Evolutionary conservation across 2,888 invertebrate species (phyloP).

Genomic region (Lordiphosa fenestrarum): DNA sequence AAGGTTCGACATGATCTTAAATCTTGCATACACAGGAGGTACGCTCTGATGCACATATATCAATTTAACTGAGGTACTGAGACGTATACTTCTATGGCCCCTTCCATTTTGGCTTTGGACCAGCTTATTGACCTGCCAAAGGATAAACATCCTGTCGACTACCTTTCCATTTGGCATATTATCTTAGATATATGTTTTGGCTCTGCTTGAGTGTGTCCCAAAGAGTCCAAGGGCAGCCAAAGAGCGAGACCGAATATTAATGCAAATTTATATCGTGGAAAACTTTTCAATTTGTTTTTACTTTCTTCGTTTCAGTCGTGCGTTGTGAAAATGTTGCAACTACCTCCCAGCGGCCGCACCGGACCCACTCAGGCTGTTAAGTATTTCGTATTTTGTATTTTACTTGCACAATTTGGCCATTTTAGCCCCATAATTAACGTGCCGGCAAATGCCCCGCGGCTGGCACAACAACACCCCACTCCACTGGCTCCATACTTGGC

Average conservation of each 20-base stretch:
- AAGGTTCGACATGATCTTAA: too few relatives aligned
- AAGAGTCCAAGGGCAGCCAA: slow-evolving; percentile 17
- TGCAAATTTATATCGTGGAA: slow-evolving; percentile 70
- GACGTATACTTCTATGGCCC: too few relatives aligned
- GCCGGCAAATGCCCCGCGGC: slow-evolving; percentile 34
- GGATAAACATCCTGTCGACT: slow-evolving; percentile 1
- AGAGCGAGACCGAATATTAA: slow-evolving; percentile 58
- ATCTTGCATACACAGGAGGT: too few relatives aligned
- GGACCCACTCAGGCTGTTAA: slow-evolving; percentile 24
- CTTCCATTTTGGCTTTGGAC: too few relatives aligned
- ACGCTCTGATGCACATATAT: too few relatives aligned
- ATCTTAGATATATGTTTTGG: slow-evolving; percentile 1
- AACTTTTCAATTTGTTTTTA: slow-evolving; percentile 69
- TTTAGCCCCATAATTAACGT: slow-evolving; percentile 63
- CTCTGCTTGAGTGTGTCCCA: not conserved
- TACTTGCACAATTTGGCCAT: slow-evolving; percentile 57
- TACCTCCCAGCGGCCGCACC: slow-evolving; percentile 19
- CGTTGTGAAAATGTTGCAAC: slow-evolving; percentile 15
- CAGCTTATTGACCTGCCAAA: too few relatives aligned
- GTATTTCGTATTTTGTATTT: slow-evolving; percentile 53
- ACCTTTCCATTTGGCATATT: not conserved
- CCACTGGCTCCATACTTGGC: not conserved
- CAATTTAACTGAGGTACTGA: too few relatives aligned
- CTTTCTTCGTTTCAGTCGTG: slow-evolving; percentile 25
- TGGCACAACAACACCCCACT: slow-evolving; percentile 19